Base-by-base conservation (phyloP, 2,888 invertebrate species). In the Idaea biselata region DNA sequence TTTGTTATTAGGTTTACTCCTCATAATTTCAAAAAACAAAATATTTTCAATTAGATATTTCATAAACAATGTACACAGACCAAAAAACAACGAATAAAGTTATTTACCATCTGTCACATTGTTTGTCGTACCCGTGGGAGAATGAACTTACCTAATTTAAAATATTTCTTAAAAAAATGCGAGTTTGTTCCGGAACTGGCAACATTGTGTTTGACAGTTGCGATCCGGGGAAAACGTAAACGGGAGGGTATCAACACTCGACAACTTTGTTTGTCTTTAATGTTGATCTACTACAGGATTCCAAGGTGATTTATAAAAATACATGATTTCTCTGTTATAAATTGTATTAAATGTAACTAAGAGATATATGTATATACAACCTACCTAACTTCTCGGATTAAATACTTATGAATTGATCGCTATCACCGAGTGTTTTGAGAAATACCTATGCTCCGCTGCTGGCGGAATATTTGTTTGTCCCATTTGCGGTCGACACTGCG, bases 181-280 rank as follows among this genome's bases (percentile, higher is more conserved):
- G 18, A 54, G 44, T 55, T 18, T 14, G 44, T 16, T 6, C 7
- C 25, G 14, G 25, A 25, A 18, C 18, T 14, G 60, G 31, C 58
- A 58, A 60, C 25, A 59, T 18, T 65, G 61, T 54, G 59, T 63
- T 63, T 63, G 65, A 63, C 60, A 65, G 65, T 58, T 65, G 54
- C 31, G 17, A 17, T 58, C 60, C 62, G 44, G 57, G 59, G 63
- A 58, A 32, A 18, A 57, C 18, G 31, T 18, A 16, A 33, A 58
- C 53, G 53, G 18, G 4, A 32, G 16, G 17, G 16, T 44, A 58
- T 18, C 18, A 57, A 25, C 57, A 6, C 25, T 16, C 58, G 54
- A 61, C 31, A 31, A 58, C 44, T 44, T 44, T 44, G 44, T 44
- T 44, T 44, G 44, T 44, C 8, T 44, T 44, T 44, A 44, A 44